Evolutionary conservation across 2,888 invertebrate genomes (phyloP).

Genomic region (Spatulosminthurus flaviceps): DNA sequence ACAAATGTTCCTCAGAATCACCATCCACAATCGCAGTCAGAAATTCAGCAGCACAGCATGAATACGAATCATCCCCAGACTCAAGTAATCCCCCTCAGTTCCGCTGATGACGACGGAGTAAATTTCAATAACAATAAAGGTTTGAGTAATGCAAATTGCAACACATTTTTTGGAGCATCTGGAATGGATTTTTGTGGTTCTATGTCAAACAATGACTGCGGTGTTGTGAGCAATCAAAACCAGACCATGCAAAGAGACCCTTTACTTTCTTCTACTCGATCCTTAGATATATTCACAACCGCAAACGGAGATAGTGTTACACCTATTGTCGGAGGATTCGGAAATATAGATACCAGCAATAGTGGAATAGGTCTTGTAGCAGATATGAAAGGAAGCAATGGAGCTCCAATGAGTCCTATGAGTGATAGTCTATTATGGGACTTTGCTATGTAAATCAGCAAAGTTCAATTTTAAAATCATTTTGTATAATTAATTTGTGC

Average conservation of each 20-base stretch:
- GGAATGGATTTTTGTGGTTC: slow-evolving; percentile 27
- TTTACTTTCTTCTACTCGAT: slow-evolving; percentile 57
- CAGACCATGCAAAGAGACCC: slow-evolving; percentile 55
- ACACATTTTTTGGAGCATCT: slow-evolving; percentile 48
- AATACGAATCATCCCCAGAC: neutral
- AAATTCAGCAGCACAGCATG: slow-evolving; percentile 14
- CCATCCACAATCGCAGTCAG: neutral
- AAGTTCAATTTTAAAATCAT: neutral
- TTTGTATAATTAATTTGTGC: neutral
- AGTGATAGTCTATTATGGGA: slow-evolving; percentile 59
- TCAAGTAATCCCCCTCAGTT: neutral
- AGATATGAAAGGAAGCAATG: slow-evolving; percentile 30
- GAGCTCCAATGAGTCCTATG: slow-evolving; percentile 50
- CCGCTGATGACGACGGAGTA: neutral
- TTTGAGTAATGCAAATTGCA: slow-evolving; percentile 46
- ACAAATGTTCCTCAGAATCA: neutral
- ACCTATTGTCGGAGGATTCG: slow-evolving; percentile 4
- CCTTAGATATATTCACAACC: slow-evolving; percentile 49
- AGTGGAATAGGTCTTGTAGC: slow-evolving; percentile 23
- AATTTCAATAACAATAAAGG: slow-evolving; percentile 52
- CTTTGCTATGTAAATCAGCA: slow-evolving; percentile 54
- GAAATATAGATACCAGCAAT: slow-evolving; percentile 24
- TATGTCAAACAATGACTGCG: slow-evolving; percentile 32
- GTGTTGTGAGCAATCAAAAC: slow-evolving; percentile 47
- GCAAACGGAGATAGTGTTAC: slow-evolving; percentile 26